Evolutionary conservation across 2,888 invertebrate genomes (phyloP), one percentile per base, ranked within the genome.

Genomic region (Ferrisia virgata): DNA sequence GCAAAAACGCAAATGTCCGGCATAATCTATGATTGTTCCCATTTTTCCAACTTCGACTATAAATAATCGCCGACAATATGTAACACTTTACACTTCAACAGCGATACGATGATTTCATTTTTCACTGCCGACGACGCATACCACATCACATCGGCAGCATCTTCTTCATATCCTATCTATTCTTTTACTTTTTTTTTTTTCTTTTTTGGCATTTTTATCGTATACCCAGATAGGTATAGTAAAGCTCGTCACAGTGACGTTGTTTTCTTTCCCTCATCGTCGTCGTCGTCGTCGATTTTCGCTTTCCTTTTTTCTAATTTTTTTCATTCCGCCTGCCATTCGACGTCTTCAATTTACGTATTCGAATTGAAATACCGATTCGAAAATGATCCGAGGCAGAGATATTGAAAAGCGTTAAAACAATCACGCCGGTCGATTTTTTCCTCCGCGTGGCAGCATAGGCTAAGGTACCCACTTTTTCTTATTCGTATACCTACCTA

Each of bases 1-100:
- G 39, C 53, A 31, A 36, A 81, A 81, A 81, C 81, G 81, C 81
- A 81, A 81, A 81, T 81, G 81, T 81, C 81, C 81, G 81, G 80
- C 53, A 80, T 80, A 80, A 80, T 80, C 80, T 80, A 80, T 33
- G 80, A 81, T 58, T 79, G 79, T 79, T 47, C 28, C 64, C 31
- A 80, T 81, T 53, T 36, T 53, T 28, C 36, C 64, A 81, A 64
- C 53, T 81, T 64, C 58, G 81, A 81, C 81, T 81, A 81, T 81
- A 81, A 81, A 81, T 81, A 81, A 81, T 81, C 81, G 81, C 53
- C 47, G 81, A 64, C 81, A 81, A 81, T 81, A 81, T 81, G 81
- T 81, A 64, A 81, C 81, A 64, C 81, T 81, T 58, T 81, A 58
- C 81, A 64, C 64, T 81, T 64, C 58, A 64, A 81, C 81, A n/a